Base-by-base conservation (phyloP, 2,888 invertebrate species). In the Cyclophora punctaria region DNA sequence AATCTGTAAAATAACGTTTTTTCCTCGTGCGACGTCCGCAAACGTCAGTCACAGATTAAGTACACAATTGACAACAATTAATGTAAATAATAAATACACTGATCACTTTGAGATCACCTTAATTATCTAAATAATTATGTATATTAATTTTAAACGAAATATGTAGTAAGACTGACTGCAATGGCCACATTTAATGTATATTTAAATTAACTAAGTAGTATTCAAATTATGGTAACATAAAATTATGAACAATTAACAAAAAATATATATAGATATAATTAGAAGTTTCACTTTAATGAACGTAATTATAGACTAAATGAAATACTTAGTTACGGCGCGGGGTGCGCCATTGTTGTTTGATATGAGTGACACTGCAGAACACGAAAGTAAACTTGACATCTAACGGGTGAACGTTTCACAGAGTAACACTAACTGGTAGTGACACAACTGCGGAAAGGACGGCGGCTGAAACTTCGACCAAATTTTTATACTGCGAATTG, bases 41-140 rank as follows among this genome's bases (percentile, higher is more conserved):
- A 46, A 59, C 53, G 57, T 56, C 48, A 57, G 56, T 59, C 61
- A 52, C 60, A 67, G 65, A 73, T 83, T 86, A 87, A 86, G 85
- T 86, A 87, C 85, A 75, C 75, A 75, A 81, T 79, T 79, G 80
- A 83, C 76, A 80, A 83, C 76, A 81, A 73, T 67, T 71, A 69
- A 64, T 77, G 76, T 76, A 78, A 84, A 82, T 73, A 80, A 83
- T 82, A 83, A 84, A 86, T 84, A 87, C 85, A 85, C 78, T 87
- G 87, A 88, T 85, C 87, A 79, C 81, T 75, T 84, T 87, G 87
- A 88, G 87, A 88, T 88, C 87, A 75, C 72, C 66, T 78, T 64
- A 76, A 80, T 83, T 84, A 67, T 77, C 83, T 85, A 85, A 69
- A 83, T 67, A 69, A 64, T 77, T 80, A 83, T 20, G 20, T 20